Percentiles rank a stretch among this genome's conserved stretches.
Evolutionary conservation across 2,797 vertebrate species (phyloP).

Genomic region (Aphelocoma californica): DNA sequence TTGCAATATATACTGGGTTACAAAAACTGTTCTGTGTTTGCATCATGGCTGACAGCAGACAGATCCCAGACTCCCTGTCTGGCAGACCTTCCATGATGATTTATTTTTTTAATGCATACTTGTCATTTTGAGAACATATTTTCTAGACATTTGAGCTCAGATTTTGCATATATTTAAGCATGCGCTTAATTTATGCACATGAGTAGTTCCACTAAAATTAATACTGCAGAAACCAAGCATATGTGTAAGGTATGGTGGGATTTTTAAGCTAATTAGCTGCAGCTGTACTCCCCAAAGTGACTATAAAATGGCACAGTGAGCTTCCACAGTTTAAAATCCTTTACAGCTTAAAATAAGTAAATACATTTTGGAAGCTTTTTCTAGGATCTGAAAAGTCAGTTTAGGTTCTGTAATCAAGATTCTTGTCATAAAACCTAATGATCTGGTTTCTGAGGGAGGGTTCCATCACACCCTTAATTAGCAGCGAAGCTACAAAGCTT

Average conservation of each 20-base stretch:
- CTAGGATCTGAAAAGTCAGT: not conserved
- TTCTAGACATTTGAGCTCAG: conserved; percentile 52
- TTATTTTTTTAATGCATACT: conserved; percentile 4
- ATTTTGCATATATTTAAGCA: conserved; percentile 64
- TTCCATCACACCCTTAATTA: not conserved
- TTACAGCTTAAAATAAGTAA: not conserved
- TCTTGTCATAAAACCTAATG: not conserved
- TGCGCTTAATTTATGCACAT: conserved; percentile 65
- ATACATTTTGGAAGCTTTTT: not conserved
- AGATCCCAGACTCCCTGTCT: not conserved
- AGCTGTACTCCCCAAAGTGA: conserved; percentile 15
- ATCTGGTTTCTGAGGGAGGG: not conserved
- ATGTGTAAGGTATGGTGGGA: conserved; percentile 17
- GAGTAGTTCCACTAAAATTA: conserved; percentile 66
- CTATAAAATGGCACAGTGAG: not conserved
- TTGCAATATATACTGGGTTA: conserved; percentile 70
- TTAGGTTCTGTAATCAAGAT: not conserved
- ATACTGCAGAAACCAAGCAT: conserved; percentile 59
- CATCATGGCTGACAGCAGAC: conserved; percentile 43
- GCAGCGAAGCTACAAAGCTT: not conserved
- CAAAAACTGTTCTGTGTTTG: conserved; percentile 62
- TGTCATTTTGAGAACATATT: conserved; percentile 59
- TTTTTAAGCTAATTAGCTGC: conserved; percentile 35
- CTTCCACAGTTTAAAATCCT: not conserved
- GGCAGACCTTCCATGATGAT: conserved; percentile 25